Conservation (phyloP, 2,797 vertebrate genomes). For the Salarias fasciatus region DNA sequence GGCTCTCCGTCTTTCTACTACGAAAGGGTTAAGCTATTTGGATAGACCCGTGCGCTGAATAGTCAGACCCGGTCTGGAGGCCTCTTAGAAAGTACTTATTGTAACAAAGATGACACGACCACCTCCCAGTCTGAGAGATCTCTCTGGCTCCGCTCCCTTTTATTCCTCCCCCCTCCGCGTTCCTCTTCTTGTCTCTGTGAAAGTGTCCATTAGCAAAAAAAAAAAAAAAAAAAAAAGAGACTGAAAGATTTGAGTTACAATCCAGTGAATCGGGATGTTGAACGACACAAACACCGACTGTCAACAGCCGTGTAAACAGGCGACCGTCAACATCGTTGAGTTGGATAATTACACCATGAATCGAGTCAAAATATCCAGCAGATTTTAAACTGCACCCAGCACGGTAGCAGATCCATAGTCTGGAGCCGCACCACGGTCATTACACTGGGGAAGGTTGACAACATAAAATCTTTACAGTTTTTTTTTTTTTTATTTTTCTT, state of each 20-base stretch:
- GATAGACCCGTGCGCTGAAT: slow-evolving; percentile 61
- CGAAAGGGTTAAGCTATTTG: slow-evolving; percentile 73
- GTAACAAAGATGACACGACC: slow-evolving; percentile 75
- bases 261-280: slow-evolving; percentile 19
- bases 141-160: slow-evolving; percentile 40
- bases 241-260: background rate
- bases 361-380: background rate
- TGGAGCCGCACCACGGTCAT: slow-evolving; percentile 20
- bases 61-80: slow-evolving; percentile 60
- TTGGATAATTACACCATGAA: background rate
- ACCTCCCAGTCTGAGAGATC: slow-evolving; percentile 58
- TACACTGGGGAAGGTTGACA: slow-evolving; percentile 23
- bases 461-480: slow-evolving; percentile 26
- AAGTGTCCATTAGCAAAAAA: slow-evolving; percentile 43
- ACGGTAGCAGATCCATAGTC: slow-evolving; percentile 23
- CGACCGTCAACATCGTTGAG: background rate
- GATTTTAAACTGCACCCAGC: slow-evolving; percentile 1
- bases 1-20: slow-evolving; percentile 52
- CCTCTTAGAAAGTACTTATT: slow-evolving; percentile 71
- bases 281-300: slow-evolving; percentile 14
- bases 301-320: background rate
- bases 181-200: slow-evolving; percentile 41
- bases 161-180: slow-evolving; percentile 33
- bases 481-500: slow-evolving; percentile 35
- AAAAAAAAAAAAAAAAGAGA: slow-evolving; percentile 15